Conservation (phyloP, 2,113 vertebrate genomes). For the Lutjanus erythropterus region DNA sequence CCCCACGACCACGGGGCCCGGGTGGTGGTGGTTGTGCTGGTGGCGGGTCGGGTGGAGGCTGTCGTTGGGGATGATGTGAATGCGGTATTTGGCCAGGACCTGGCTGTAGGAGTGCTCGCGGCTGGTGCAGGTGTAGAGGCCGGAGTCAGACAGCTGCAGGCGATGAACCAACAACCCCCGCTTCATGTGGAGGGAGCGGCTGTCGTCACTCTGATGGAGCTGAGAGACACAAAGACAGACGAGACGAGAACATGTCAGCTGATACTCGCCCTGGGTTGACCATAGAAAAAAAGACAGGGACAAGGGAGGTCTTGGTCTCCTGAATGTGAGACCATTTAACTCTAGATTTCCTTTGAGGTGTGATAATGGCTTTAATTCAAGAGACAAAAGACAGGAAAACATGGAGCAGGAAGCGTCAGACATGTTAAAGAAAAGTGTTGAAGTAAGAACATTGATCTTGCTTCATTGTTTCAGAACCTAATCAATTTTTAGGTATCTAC, state of each 20-base stretch:
- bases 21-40: conserved; percentile 33
- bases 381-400: no score
- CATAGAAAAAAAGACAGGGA: no score
- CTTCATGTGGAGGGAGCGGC: conserved; percentile 75
- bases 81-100: conserved; percentile 80
- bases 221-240: conserved; percentile 18
- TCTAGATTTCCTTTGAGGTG: no score
- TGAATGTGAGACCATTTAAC: no score
- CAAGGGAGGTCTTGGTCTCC: no score
- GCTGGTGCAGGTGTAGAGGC: conserved; percentile 84
- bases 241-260: background rate
- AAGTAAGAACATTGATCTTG: no score
- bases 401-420: no score
- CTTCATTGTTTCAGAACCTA: no score
- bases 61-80: conserved; percentile 82
- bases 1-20: background rate
- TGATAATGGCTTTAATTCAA: no score
- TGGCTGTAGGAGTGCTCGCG: conserved; percentile 84
- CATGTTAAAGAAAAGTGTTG: no score
- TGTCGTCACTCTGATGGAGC: conserved; percentile 69
- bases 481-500: no score
- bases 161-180: conserved; percentile 87
- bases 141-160: conserved; percentile 77
- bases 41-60: conserved; percentile 24
- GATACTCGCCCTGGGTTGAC: no score